phyloP scores from a whole-genome alignment of 2,797 vertebrate genomes.

The Dallia pectoralis region DNA sequence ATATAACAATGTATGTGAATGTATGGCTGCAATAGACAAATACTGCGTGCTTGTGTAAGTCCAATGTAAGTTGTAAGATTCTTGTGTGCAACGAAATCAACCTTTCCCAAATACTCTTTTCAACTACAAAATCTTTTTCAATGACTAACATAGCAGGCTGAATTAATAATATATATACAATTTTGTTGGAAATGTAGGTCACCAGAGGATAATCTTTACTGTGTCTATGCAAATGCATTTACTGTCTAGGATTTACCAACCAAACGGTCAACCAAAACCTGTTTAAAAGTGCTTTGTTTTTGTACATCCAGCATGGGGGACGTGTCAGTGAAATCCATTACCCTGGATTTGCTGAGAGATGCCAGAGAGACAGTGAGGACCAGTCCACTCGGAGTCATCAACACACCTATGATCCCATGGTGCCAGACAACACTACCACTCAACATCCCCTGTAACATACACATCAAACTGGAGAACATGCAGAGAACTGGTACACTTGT shows the following conservation, averaged over 20 bases:
- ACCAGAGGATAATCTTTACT: background rate
- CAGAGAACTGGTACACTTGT: constrained; percentile 69
- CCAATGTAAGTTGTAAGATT: background rate
- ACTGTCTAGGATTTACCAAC: background rate
- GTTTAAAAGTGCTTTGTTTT: background rate
- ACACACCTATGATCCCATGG: constrained; percentile 73
- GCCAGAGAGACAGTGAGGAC: constrained; percentile 66
- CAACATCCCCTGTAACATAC: constrained; percentile 50
- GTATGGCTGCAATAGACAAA: too few relatives aligned
- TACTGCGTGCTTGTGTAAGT: background rate
- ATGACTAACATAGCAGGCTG: too few relatives aligned
- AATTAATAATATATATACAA: too few relatives aligned
- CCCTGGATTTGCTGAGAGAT: constrained; percentile 64
- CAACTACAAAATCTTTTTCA: too few relatives aligned
- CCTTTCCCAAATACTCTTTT: background rate
- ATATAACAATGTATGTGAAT: background rate
- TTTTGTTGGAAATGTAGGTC: too few relatives aligned
- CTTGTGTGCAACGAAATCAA: background rate
- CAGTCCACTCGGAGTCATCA: constrained; percentile 75
- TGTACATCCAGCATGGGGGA: constrained; percentile 56
- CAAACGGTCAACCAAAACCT: background rate
- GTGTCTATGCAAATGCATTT: background rate
- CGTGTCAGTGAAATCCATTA: constrained; percentile 55
- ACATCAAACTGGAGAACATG: constrained; percentile 81
- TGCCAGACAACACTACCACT: constrained; percentile 67